Base-by-base conservation (phyloP, 2,888 invertebrate species). In the Lasioglossum calceatum region DNA sequence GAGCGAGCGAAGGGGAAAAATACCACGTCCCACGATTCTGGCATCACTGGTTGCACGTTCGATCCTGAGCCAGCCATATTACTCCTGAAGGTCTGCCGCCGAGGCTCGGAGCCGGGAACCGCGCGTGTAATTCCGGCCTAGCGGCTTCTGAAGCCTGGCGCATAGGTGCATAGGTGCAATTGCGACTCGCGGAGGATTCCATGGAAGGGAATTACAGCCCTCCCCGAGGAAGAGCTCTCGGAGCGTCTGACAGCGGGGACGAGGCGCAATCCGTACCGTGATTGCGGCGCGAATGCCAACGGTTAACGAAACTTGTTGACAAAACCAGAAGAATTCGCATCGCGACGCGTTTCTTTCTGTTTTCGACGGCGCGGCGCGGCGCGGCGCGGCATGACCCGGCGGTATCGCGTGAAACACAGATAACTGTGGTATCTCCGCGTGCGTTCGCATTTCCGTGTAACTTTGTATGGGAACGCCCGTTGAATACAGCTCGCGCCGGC, bases 61-160 rank as follows among this genome's bases (percentile, higher is more conserved):
- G 74, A 61, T 81, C 14, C 54, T 54, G 75, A 83, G 70, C 70
- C 27, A 47, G 44, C 81, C 74, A 75, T 83, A 75, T 83, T 75
- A 58, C 74, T 23, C 47, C 32, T 61, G 27, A 81, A 83, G 75
- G 39, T 71, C 32, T 16, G 70, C 54, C 36, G 70, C 54, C 36
- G 73, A 54, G 47, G 36, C 70, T 39, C 58, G 23, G 14, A 64
- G 19, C 39, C 19, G 8, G 16, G 50, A 70, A 67, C 14, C 50
- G n/a, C n/a, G 58, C 16, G 42, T 39, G 36, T 4, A 75, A 75
- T 54, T 81, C 50, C 16, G 54, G 27, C 39, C 36, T 16, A 36
- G 67, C 42, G 70, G 58, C 27, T 47, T 61, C 70, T 5, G 47
- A 10, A 32, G 50, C 50, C 36, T 36, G 77, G 4, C 3, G 19